Evolutionary conservation across 1,140 invertebrate genomes (phyloP).

Genomic region (Dendrolimus punctatus): DNA sequence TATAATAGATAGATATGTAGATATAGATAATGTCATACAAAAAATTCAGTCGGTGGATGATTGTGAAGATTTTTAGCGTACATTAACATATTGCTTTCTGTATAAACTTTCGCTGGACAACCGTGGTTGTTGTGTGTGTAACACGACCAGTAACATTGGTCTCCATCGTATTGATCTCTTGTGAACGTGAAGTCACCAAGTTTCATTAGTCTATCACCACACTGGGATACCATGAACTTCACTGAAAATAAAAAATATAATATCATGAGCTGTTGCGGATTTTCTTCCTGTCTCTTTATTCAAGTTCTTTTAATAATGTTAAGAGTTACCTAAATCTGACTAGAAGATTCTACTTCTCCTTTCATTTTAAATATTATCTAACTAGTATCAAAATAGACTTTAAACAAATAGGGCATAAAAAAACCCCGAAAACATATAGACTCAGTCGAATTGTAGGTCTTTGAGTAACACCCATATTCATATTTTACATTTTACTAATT

Average conservation of each 20-base stretch:
- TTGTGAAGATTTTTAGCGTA: constrained; percentile 50
- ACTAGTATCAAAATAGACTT: too few relatives aligned
- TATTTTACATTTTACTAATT: too few relatives aligned
- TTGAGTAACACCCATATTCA: too few relatives aligned
- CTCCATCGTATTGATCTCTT: constrained; percentile 23
- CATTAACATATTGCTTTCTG: constrained; percentile 35
- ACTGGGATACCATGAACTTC: constrained; percentile 53
- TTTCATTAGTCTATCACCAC: constrained; percentile 49
- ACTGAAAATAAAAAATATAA: constrained; percentile 38
- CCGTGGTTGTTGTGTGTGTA: constrained; percentile 47
- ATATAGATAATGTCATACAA: constrained; percentile 40
- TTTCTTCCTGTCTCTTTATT: too few relatives aligned
- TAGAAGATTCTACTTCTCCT: too few relatives aligned
- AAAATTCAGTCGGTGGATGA: constrained; percentile 58
- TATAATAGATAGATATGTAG: constrained; percentile 2
- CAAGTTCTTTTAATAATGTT: too few relatives aligned
- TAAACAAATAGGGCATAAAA: too few relatives aligned
- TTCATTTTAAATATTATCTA: too few relatives aligned
- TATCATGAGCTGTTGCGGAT: neutral
- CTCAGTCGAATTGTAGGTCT: too few relatives aligned
- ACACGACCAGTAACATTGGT: constrained; percentile 49
- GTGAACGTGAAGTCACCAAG: constrained; percentile 60
- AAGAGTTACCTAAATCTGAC: too few relatives aligned
- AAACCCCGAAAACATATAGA: too few relatives aligned
- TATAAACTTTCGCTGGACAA: constrained; percentile 49